Evolutionary conservation across 2,113 vertebrate species (phyloP), one percentile per base, ranked within the genome.

Genomic region (Forbesichthys agassizii): DNA sequence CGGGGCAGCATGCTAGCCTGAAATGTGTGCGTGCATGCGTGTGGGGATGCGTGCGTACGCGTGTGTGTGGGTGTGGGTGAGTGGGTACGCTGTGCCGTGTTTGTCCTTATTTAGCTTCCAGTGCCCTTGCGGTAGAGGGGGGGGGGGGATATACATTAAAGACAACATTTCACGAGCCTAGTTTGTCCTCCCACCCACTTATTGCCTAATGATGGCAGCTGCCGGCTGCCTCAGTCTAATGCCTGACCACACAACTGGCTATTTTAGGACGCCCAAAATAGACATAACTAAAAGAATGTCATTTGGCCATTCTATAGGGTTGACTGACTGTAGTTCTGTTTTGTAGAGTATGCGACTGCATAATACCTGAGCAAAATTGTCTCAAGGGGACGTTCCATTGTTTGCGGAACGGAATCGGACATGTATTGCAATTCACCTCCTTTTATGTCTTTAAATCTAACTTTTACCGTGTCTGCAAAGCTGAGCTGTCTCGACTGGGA

Each of bases 171-270:
- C 71, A 56, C 67, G 66, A 65, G 33, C 52, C 74, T 70, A 64
- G 71, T 77, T 73, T 69, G 61, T 67, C 68, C 60, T 68, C 70
- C 80, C 67, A 74, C 48, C 0, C 71, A 69, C 77, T 80, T 79
- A 82, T 76, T 65, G 20, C 64, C 77, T 72, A 77, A 73, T 77
- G 64, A 80, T 84, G 83, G 79, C 81, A 74, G 69, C 76, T 84
- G 77, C 73, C 73, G 79, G 75, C 81, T 73, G 64, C 11, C 66
- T 82, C 64, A 57, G 79, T 79, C 63, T 65, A 77, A 61, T 16
- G 58, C 67, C 68, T 75, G 79, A 80, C 69, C 80, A 80, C 79
- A 68, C 76, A 73, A 63, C 62, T 64, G 68, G 76, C 84, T 87
- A 77, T 87, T 86, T 83, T 87, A 82, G 67, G 20, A 56, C 11